A percentile compares a stretch with the other conserved stretches of the same genome.
phyloP scores from a whole-genome alignment of 2,888 invertebrate genomes.

The Hirtodrosophila confusa region DNA sequence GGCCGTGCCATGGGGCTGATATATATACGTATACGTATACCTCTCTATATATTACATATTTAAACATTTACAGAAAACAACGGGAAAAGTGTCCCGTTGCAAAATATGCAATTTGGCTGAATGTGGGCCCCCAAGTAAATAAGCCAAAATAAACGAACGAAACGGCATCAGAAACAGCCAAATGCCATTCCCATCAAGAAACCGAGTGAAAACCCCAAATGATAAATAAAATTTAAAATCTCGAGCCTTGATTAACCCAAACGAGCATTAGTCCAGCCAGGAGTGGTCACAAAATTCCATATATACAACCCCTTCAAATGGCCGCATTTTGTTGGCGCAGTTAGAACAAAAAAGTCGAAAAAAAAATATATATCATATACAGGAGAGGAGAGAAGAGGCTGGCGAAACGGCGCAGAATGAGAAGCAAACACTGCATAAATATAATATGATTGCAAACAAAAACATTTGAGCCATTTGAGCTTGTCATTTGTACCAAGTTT shows the following conservation, averaged over 20 bases:
- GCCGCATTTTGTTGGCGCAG: conserved; percentile 31
- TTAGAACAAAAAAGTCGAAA: conserved; percentile 5
- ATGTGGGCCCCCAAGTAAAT: conserved; percentile 45
- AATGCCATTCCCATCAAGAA: conserved; percentile 44
- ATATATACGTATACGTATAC: conserved; percentile 41
- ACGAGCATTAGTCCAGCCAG: conserved; percentile 62
- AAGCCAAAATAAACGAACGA: conserved; percentile 56
- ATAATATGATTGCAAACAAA: conserved; percentile 79
- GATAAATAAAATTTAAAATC: conserved; percentile 78
- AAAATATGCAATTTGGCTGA: conserved; percentile 60
- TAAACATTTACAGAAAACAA: conserved; percentile 53
- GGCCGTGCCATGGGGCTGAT: conserved; percentile 46
- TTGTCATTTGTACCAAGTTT: conserved; percentile 67
- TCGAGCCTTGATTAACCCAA: conserved; percentile 71
- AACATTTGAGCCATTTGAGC: conserved; percentile 76
- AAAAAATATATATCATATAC: conserved; percentile 21
- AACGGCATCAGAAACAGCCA: conserved; percentile 54
- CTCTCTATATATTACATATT: conserved; percentile 66
- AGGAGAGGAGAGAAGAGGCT: neutral
- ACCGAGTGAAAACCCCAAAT: conserved; percentile 43
- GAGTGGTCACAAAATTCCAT: conserved; percentile 35
- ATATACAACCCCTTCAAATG: neutral
- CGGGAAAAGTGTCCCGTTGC: conserved; percentile 69
- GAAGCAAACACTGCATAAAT: conserved; percentile 71
- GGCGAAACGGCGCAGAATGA: conserved; percentile 20